phyloP scores from a whole-genome alignment of 2,888 invertebrate genomes.

The Polyploca ridens region DNA sequence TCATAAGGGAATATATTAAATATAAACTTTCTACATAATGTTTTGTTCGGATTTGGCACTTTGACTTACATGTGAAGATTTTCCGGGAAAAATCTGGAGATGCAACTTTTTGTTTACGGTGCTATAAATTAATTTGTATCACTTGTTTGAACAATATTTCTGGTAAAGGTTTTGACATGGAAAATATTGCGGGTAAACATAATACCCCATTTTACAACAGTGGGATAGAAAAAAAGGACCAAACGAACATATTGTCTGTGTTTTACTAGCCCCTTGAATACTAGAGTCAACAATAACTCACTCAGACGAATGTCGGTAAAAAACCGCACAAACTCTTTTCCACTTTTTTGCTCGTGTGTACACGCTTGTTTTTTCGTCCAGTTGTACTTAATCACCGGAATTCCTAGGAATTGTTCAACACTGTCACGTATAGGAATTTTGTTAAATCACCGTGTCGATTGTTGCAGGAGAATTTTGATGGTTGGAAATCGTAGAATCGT shows the following conservation, averaged over 20 bases:
- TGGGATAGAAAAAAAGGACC: not conserved
- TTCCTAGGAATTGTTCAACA: constrained; percentile 28
- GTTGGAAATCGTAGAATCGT: no score
- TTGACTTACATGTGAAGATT: not conserved
- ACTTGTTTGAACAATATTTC: not conserved
- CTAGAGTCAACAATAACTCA: constrained; percentile 37
- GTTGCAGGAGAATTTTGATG: no score
- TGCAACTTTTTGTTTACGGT: not conserved
- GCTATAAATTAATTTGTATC: not conserved
- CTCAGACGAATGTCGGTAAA: constrained; percentile 32
- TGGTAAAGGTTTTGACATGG: no score
- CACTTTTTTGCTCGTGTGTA: constrained; percentile 37
- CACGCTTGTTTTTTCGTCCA: constrained; percentile 25
- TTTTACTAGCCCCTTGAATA: constrained; percentile 27
- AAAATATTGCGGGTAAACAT: not conserved
- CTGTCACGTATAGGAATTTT: not conserved
- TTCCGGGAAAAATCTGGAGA: not conserved
- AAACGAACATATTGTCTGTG: constrained; percentile 6
- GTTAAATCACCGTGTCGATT: not conserved
- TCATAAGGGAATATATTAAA: not conserved
- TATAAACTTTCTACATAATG: not conserved
- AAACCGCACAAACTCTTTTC: constrained; percentile 31
- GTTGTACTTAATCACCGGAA: constrained; percentile 36
- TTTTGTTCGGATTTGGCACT: not conserved
- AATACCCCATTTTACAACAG: not conserved